Evolutionary conservation across 1,140 invertebrate species (phyloP), one percentile per base, ranked within the genome.

Genomic region (Drosophila virilis): DNA sequence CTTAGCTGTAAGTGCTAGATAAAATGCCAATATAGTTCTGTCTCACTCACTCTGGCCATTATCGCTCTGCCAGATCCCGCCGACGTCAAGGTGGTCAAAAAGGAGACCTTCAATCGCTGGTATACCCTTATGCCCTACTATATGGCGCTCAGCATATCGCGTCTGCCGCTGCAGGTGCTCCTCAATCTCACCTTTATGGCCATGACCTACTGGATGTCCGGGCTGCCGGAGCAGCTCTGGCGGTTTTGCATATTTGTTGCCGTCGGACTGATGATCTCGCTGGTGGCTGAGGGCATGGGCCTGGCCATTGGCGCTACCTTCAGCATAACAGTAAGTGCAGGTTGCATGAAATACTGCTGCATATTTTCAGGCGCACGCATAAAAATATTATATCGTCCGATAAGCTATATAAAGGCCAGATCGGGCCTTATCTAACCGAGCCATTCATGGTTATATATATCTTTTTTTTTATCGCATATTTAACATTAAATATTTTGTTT

Each of bases 21-120:
- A 7, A 17, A 15, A n/a, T n/a, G 2, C 10, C 4, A 8, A 5
- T 13, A 9, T 37, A 15, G 5, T 9, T 10, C 22, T 35, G 48
- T 12, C 2, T 40, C n/a, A 57, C 8, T 1, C 2, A 35, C 0
- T n/a, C 13, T 8, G 33, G 22, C 43, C 3, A 28, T 5, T 15
- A 33, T 0, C 1, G 9, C 13, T 9, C 35, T 93, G 93, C 6
- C 92, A 97, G 96, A 96, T 95, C 96, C 96, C 0, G 93, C 94
- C 84, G 96, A 97, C 93, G 96, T 97, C 67, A 95, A 96, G 78
- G 93, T 97, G 28, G 95, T 97, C 70, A 95, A 96, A 64, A 95
- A 96, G 91, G 96, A 97, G 92, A 95, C 96, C 84, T 95, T 97
- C 60, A 97, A 97, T 91, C 95, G 96, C 72, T 97, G 96, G 96